These are phyloP conservation scores for Characodon lateralis DNA, from an alignment of 2,797 vertebrate species.

Conservation along the genomic window DNA sequence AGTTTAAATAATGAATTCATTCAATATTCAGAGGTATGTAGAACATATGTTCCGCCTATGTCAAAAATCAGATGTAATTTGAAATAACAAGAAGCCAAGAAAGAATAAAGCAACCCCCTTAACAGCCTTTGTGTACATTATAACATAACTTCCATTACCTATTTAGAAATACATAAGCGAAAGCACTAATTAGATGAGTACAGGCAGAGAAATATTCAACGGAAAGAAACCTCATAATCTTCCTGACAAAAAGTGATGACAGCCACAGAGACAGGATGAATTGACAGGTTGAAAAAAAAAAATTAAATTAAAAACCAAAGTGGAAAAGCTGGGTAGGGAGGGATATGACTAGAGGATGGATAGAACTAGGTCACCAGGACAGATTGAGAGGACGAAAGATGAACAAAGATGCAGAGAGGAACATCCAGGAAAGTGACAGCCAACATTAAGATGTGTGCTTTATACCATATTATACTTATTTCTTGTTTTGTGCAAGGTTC, in stretches of 20 bases:
- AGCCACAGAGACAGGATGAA: conserved; percentile 43
- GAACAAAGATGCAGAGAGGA: conserved; percentile 43
- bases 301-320: conserved; percentile 22
- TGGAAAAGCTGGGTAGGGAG: conserved; percentile 24
- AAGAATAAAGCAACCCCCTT: conserved; percentile 6
- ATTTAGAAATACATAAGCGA: conserved; percentile 6
- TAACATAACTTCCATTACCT: not conserved
- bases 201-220: conserved; percentile 23
- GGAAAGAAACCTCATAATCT: conserved; percentile 58
- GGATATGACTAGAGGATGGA: conserved; percentile 65
- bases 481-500: conserved; percentile 11
- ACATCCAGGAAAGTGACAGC: conserved; percentile 40
- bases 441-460: conserved; percentile 17
- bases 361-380: conserved; percentile 79
- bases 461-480: conserved; percentile 15
- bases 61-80: not conserved
- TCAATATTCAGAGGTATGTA: not conserved
- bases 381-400: conserved; percentile 40
- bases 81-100: not conserved
- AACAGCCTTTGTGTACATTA: conserved; percentile 9
- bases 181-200: conserved; percentile 1
- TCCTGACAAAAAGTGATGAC: conserved; percentile 33
- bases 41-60: not conserved
- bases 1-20: conserved; percentile 3
- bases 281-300: conserved; percentile 39